phyloP scores from a whole-genome alignment of 2,888 invertebrate genomes.

The Agrochola macilenta region DNA sequence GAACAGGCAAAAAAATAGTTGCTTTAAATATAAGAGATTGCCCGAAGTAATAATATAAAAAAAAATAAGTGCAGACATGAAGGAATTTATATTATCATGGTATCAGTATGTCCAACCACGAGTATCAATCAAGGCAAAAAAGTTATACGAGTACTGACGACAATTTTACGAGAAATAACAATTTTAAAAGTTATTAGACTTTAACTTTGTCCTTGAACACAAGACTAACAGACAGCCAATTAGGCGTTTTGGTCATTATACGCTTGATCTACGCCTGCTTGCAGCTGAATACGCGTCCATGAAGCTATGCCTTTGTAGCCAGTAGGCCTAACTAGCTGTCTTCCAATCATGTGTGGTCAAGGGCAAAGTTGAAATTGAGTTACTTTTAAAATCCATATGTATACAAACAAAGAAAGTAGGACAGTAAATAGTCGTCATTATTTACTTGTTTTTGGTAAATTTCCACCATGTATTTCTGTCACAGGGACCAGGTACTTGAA shows the following conservation, averaged over 20 bases:
- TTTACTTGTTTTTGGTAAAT: neutral
- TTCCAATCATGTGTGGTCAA: neutral
- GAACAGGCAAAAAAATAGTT: constrained; percentile 3
- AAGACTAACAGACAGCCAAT: neutral
- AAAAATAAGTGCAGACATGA: neutral
- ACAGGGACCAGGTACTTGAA: neutral
- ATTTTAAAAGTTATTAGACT: neutral
- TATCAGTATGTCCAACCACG: neutral
- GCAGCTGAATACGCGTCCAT: neutral
- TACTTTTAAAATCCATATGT: neutral
- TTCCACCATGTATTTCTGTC: neutral
- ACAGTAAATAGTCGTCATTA: neutral
- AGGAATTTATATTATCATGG: neutral
- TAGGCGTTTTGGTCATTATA: neutral
- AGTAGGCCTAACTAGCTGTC: neutral
- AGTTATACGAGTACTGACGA: neutral
- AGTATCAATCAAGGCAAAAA: neutral
- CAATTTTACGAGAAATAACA: neutral
- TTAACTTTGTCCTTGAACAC: neutral
- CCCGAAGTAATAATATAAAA: neutral
- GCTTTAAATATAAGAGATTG: neutral
- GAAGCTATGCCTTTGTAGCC: neutral
- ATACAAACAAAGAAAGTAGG: neutral
- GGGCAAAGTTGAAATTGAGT: neutral
- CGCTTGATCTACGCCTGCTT: neutral